Evolutionary conservation across 2,113 vertebrate species (phyloP), one percentile per base, ranked within the genome.

Genomic region (Saccopteryx leptura): DNA sequence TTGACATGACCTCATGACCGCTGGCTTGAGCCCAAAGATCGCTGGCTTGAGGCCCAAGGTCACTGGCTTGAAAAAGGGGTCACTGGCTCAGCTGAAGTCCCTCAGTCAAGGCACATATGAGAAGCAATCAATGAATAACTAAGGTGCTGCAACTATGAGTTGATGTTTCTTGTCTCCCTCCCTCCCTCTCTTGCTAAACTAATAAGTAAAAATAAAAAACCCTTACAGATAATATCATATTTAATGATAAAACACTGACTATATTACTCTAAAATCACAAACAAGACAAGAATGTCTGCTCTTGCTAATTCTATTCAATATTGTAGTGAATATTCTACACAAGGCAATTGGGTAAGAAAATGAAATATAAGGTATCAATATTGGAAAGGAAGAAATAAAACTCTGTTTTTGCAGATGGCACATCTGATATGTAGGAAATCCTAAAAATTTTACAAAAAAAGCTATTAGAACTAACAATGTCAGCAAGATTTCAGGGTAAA

Each of bases 381-480:
- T 46, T 79, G 15, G 6, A 92, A 88, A 88, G 24, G 4, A 58
- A 84, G 4, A 84, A 79, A 31, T 88, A 80, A 48, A 78, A 88
- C 28, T 79, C 33, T 74, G 9, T 79, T 10, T 94, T 65, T 72
- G 26, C n/a, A 87, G 39, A 69, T 69, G n/a, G 12, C 39, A 87
- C n/a, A 84, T 74, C 13, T 50, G 17, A 2, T 52, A 63, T 63
- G 33, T 13, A 89, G 72, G 90, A 93, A 91, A 88, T 71, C 13
- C 11, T 31, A 89, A 66, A 9, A 52, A 84, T 83, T 50, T 91
- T 31, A 71, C 24, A 78, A 31, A 83, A 83, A 94, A 82, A 90
- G 14, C 54, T 83, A 48, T 83, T 72, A 83, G 33, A 80, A 92
- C 9, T 52, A 74, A 72, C 61, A 91, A n/a, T 19, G 79, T 68